These are phyloP conservation scores for Terebella lapidaria DNA, from an alignment of 2,888 invertebrate species.

Conservation along the genomic window DNA sequence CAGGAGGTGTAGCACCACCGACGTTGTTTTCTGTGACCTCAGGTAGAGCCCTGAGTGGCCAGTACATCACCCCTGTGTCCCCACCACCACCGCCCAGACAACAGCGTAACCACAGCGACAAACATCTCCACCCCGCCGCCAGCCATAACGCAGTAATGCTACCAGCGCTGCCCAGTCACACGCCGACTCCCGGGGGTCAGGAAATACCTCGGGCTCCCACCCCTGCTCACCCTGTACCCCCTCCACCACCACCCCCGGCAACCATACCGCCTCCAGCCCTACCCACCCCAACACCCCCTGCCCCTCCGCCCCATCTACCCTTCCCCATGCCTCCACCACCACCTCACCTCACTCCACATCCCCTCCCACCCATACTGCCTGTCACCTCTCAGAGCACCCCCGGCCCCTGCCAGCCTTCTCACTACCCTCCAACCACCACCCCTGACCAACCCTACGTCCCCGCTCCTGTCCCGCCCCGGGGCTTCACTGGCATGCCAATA, in stretches of 20 bases:
- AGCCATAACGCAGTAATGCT: not conserved
- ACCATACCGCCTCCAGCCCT: not conserved
- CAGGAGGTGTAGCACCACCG: too few relatives aligned
- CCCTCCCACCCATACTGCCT: not conserved
- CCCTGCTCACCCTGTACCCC: not conserved
- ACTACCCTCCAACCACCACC: not conserved
- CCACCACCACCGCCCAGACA: too few relatives aligned
- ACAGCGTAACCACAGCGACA: not conserved
- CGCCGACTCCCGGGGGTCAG: not conserved
- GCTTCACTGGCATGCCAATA: not conserved
- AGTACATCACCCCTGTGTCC: not conserved
- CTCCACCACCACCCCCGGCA: conserved; percentile 9
- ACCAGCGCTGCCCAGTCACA: too few relatives aligned
- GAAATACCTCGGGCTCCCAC: not conserved
- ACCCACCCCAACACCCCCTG: not conserved
- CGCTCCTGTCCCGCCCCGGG: not conserved
- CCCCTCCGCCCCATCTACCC: not conserved
- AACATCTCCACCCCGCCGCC: not conserved
- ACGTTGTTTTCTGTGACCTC: too few relatives aligned
- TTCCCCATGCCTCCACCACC: not conserved
- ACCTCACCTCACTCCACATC: not conserved
- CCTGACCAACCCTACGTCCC: not conserved
- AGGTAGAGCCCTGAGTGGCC: too few relatives aligned
- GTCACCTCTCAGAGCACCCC: not conserved
- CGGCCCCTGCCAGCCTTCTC: not conserved